phyloP scores from a whole-genome alignment of 2,888 invertebrate genomes.

The Chymomyza procnemis region DNA sequence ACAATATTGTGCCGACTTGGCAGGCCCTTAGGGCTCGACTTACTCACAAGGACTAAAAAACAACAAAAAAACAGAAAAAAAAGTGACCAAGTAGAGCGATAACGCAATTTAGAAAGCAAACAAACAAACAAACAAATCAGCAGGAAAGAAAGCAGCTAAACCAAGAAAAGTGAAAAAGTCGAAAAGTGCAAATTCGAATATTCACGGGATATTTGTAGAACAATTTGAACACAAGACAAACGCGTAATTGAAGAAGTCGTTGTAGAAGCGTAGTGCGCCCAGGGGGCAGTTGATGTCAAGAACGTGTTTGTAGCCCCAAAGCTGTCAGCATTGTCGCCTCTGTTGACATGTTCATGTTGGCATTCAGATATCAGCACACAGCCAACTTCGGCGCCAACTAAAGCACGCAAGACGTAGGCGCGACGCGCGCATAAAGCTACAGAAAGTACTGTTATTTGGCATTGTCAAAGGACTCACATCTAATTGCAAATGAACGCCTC shows the following conservation, averaged over 20 bases:
- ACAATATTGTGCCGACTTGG: not conserved
- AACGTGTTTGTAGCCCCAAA: not conserved
- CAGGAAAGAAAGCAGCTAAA: not conserved
- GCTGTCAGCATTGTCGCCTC: not conserved
- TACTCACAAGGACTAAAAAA: not conserved
- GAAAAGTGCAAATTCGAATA: constrained; percentile 14
- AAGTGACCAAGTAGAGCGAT: constrained; percentile 9
- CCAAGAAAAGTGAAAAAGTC: constrained; percentile 3
- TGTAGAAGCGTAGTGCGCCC: not conserved
- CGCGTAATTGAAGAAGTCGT: not conserved
- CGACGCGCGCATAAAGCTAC: not conserved
- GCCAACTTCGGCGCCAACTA: not conserved
- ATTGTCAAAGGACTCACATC: constrained; percentile 9
- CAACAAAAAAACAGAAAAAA: no score
- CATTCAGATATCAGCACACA: not conserved
- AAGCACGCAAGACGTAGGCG: constrained; percentile 5
- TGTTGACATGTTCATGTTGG: constrained; percentile 11
- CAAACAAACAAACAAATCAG: constrained; percentile 6
- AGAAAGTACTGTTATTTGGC: not conserved
- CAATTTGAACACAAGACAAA: constrained; percentile 21
- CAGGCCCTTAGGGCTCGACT: not conserved
- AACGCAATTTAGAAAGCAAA: constrained; percentile 18
- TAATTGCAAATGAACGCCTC: constrained; percentile 53
- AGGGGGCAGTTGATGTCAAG: not conserved
- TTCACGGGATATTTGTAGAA: constrained; percentile 28